phyloP scores from a whole-genome alignment of 2,888 invertebrate species.

The Drosophila suboccidentalis region DNA sequence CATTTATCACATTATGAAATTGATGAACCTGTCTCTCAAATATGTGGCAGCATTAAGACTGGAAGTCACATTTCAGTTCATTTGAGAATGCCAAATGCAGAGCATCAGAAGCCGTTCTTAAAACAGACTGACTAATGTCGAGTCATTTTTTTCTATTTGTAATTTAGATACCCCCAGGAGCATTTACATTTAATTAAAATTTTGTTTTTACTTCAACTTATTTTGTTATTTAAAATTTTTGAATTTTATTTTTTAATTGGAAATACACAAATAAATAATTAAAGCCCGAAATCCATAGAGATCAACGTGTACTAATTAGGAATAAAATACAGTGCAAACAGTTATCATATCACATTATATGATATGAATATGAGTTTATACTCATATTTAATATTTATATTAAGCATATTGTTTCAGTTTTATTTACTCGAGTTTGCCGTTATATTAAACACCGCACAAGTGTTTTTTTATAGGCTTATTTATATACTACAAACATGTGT shows the following conservation, averaged over 20 bases:
- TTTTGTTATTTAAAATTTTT: too few species aligned
- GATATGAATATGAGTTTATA: neutral
- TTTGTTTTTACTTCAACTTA: too few species aligned
- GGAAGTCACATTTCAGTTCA: neutral
- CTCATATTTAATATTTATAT: neutral
- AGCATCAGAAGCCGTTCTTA: conserved; percentile 22
- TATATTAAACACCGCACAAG: conserved; percentile 75
- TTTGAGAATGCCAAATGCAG: neutral
- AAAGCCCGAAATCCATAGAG: conserved; percentile 3
- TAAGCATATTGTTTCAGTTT: conserved; percentile 72
- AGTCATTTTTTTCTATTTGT: too few species aligned
- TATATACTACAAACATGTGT: conserved; percentile 62
- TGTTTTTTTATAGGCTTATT: conserved; percentile 71
- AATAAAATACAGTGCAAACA: neutral
- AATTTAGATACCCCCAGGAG: too few species aligned
- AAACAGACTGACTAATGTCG: neutral
- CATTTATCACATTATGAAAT: conserved; percentile 73
- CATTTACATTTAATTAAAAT: too few species aligned
- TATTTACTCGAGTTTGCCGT: conserved; percentile 72
- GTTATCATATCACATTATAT: neutral
- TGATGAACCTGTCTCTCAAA: conserved; percentile 70
- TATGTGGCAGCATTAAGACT: conserved; percentile 26
- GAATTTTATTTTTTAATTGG: too few species aligned
- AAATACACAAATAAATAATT: neutral
- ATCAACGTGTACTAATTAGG: conserved; percentile 13